A percentile compares a stretch with the other conserved stretches of the same genome.
Conservation (phyloP, 1,140 invertebrate species). For the Drosophila malerkotliana region DNA sequence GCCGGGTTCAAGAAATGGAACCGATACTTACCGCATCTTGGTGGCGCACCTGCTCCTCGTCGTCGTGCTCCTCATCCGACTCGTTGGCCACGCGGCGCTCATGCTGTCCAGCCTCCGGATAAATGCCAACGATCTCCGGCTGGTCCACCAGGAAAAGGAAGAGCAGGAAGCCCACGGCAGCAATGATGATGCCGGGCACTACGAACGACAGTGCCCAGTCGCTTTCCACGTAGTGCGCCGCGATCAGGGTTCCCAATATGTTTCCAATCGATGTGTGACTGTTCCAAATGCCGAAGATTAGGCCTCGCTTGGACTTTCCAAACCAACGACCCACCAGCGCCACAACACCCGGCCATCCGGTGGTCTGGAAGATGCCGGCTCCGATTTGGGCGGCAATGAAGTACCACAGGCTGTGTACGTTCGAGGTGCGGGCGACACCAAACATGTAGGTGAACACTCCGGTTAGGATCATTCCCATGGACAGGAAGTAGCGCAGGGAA, state of each 20-base stretch:
- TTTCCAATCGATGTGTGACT: constrained; percentile 98
- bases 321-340: constrained; percentile 98
- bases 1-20: neutral
- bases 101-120: constrained; percentile 70
- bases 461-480: constrained; percentile 95
- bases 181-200: constrained; percentile 95
- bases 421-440: constrained; percentile 92
- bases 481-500: constrained; percentile 95
- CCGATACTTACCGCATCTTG: constrained; percentile 65
- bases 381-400: constrained; percentile 92
- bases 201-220: constrained; percentile 97
- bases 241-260: constrained; percentile 94
- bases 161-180: constrained; percentile 89
- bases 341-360: constrained; percentile 95
- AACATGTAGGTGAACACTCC: constrained; percentile 95
- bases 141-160: constrained; percentile 94
- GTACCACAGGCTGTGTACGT: constrained; percentile 93
- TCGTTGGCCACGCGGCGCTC: constrained; percentile 62
- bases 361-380: constrained; percentile 94
- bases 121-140: constrained; percentile 89
- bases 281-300: constrained; percentile 98
- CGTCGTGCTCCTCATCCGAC: constrained; percentile 67
- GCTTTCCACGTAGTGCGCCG: constrained; percentile 92
- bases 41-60: constrained; percentile 51
- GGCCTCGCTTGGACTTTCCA: constrained; percentile 94